Percentiles rank a stretch among this genome's conserved stretches.
Evolutionary conservation across 2,888 invertebrate species (phyloP).

Genomic region (Tillus elongatus): DNA sequence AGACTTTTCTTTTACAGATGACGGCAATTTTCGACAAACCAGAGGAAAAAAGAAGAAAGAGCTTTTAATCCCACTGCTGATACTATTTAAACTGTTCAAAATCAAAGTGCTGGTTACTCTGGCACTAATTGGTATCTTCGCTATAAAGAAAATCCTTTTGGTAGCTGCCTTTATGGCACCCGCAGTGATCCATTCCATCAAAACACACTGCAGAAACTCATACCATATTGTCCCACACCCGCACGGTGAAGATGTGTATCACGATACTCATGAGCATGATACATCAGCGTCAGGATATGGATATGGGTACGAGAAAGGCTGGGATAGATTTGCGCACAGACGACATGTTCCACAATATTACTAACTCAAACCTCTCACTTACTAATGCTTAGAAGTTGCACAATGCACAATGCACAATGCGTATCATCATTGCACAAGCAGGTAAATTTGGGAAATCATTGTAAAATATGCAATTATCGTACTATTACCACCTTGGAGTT

Average conservation of each 20-base stretch:
- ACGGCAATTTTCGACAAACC: too few relatives aligned
- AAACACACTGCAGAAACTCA: conserved; percentile 43
- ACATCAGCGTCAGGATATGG: conserved; percentile 12
- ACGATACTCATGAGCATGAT: conserved; percentile 14
- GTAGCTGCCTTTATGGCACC: conserved; percentile 52
- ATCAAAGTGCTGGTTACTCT: conserved; percentile 52
- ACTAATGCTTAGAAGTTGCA: too few relatives aligned
- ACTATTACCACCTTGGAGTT: too few relatives aligned
- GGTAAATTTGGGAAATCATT: too few relatives aligned
- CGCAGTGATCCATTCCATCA: conserved; percentile 49
- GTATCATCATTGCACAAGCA: too few relatives aligned
- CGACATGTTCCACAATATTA: too few relatives aligned
- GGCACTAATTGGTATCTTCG: conserved; percentile 50
- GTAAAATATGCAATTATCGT: too few relatives aligned
- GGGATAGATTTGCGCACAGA: too few relatives aligned
- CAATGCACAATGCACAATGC: too few relatives aligned
- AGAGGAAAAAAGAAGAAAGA: conserved; percentile 37
- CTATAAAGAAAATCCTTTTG: conserved; percentile 57
- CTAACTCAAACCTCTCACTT: too few relatives aligned
- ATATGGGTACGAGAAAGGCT: conserved; percentile 17
- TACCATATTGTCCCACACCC: conserved; percentile 28
- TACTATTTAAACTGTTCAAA: conserved; percentile 46
- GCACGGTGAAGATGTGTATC: conserved; percentile 20
- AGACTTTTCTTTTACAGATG: too few relatives aligned
- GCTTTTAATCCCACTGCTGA: conserved; percentile 45